These are phyloP conservation scores for Acrossocheilus fasciatus DNA, from an alignment of 2,797 vertebrate species.

Conservation along the genomic window DNA sequence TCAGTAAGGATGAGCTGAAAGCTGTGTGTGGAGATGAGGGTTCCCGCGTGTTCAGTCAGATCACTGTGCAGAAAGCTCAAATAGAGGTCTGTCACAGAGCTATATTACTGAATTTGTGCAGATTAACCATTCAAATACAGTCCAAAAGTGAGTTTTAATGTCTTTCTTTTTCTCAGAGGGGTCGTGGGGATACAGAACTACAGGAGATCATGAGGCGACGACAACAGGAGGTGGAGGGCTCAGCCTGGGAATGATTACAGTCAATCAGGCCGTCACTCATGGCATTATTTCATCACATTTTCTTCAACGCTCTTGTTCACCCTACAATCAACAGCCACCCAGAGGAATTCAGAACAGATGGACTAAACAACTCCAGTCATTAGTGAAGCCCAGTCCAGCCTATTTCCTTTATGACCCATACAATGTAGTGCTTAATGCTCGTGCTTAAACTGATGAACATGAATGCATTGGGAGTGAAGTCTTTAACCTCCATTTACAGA, in stretches of 20 bases:
- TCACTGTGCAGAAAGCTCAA: slow-evolving; percentile 82
- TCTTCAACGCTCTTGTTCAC: slow-evolving; percentile 40
- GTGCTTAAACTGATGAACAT: slow-evolving; percentile 45
- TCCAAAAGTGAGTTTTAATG: slow-evolving; percentile 9
- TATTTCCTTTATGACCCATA: slow-evolving; percentile 44
- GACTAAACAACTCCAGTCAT: slow-evolving; percentile 44
- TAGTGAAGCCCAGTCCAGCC: slow-evolving; percentile 26
- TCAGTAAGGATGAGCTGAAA: slow-evolving; percentile 85
- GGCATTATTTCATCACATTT: slow-evolving; percentile 41
- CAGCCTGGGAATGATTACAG: slow-evolving; percentile 69
- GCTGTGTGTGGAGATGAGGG: slow-evolving; percentile 86
- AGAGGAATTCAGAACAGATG: slow-evolving; percentile 48
- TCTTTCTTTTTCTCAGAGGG: slow-evolving; percentile 71
- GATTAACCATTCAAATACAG: background rate
- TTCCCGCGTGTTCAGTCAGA: slow-evolving; percentile 84
- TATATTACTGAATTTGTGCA: background rate
- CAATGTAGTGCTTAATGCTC: slow-evolving; percentile 34
- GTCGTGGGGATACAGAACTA: slow-evolving; percentile 80
- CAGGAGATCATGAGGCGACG: slow-evolving; percentile 81
- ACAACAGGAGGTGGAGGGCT: slow-evolving; percentile 76
- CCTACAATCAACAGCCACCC: slow-evolving; percentile 45
- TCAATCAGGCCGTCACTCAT: slow-evolving; percentile 50
- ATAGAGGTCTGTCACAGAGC: slow-evolving; percentile 78
- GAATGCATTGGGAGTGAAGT: slow-evolving; percentile 16
- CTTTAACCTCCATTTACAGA: slow-evolving; percentile 43